A percentile compares a stretch with the other conserved stretches of the same genome.
Conservation (phyloP, 2,797 vertebrate genomes). For the Florisuga fusca region DNA sequence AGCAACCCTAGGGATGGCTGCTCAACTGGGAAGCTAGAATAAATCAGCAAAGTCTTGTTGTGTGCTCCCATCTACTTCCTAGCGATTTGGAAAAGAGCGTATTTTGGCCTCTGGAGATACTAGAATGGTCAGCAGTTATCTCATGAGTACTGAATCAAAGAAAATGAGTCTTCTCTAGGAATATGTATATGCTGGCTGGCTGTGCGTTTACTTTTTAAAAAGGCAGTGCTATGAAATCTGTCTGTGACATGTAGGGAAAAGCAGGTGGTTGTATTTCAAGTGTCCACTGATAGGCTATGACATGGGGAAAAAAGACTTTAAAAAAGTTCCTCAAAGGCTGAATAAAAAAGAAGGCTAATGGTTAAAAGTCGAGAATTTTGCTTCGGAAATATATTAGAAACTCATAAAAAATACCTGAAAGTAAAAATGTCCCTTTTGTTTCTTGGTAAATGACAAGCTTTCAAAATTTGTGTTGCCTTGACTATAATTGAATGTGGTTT, state of each 20-base stretch:
- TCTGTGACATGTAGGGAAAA: neutral
- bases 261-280: neutral
- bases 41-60: neutral
- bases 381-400: neutral
- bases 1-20: neutral
- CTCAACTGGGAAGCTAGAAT: neutral
- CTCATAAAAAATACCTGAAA: neutral
- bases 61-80: neutral
- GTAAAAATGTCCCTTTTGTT: neutral
- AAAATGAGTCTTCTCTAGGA: neutral
- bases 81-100: neutral
- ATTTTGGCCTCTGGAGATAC: neutral
- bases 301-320: neutral
- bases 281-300: neutral
- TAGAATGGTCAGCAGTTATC: neutral
- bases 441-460: neutral
- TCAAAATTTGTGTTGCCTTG: neutral
- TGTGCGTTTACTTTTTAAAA: neutral
- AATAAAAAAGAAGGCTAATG: neutral
- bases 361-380: neutral
- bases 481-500: neutral
- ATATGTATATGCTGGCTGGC: neutral
- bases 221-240: neutral
- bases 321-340: neutral
- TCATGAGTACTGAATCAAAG: neutral